A percentile compares a stretch with the other conserved stretches of the same genome.
phyloP scores from a whole-genome alignment of 1,140 invertebrate species.

The Heliconius himera region DNA sequence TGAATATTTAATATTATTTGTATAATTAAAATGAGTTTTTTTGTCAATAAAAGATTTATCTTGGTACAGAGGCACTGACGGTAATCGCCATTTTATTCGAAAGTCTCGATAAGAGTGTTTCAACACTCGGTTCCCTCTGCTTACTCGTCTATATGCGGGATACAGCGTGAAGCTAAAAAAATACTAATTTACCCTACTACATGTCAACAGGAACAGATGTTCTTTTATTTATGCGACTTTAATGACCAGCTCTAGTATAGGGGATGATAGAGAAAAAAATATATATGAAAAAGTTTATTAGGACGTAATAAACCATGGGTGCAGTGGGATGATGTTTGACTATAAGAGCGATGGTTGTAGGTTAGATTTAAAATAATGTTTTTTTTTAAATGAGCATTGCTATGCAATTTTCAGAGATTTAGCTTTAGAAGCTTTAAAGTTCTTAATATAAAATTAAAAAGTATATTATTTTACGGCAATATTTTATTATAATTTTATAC shows the following conservation, averaged over 20 bases:
- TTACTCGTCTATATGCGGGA: background rate
- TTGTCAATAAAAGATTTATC: no score
- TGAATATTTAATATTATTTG: background rate
- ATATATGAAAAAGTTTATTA: background rate
- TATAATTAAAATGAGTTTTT: no score
- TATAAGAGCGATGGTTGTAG: no score
- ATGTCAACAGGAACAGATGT: conserved; percentile 48
- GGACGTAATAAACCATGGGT: background rate
- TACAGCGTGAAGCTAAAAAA: background rate
- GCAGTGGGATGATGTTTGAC: background rate
- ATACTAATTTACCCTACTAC: conserved; percentile 17
- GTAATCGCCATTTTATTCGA: no score
- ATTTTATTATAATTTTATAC: no score
- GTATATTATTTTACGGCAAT: no score
- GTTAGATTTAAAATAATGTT: background rate
- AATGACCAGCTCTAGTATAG: conserved; percentile 52
- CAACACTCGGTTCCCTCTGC: background rate
- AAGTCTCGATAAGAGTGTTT: background rate
- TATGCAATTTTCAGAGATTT: no score
- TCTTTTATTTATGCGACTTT: conserved; percentile 69
- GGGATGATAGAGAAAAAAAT: conserved; percentile 25
- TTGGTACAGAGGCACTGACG: no score
- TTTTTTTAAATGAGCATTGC: background rate
- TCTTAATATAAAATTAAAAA: no score
- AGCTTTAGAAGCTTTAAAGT: no score